Evolutionary conservation across 2,113 vertebrate species (phyloP).

Genomic region (Mesoclemmys tuberculata): DNA sequence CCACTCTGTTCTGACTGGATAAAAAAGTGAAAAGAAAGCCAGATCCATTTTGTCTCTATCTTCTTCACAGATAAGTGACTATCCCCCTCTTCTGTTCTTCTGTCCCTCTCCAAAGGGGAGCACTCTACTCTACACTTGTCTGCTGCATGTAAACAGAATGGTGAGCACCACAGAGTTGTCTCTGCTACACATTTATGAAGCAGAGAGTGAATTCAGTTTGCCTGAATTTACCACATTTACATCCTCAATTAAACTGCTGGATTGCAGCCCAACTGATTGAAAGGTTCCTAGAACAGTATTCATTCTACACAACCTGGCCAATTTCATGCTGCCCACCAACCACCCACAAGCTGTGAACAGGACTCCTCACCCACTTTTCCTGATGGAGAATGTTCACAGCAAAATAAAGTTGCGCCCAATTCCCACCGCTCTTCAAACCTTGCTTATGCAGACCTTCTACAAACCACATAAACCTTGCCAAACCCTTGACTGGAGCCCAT

Average conservation of each 20-base stretch:
- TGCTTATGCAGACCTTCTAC: neutral
- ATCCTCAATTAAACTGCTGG: neutral
- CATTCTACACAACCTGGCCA: neutral
- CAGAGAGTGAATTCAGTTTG: neutral
- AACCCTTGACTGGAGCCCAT: neutral
- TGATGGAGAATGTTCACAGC: neutral
- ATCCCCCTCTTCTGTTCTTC: neutral
- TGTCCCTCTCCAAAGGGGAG: neutral
- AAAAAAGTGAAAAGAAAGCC: neutral
- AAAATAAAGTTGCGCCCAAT: accelerated
- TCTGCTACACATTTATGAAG: neutral
- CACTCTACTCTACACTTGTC: neutral
- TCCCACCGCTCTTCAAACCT: neutral
- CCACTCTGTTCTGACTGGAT: neutral
- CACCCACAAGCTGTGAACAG: neutral
- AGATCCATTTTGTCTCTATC: neutral
- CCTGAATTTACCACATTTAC: neutral
- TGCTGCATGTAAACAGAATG: neutral
- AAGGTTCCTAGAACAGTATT: neutral
- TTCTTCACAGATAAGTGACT: neutral
- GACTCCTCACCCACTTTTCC: neutral
- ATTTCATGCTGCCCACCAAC: neutral
- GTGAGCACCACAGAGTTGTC: neutral
- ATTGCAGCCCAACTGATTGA: neutral
- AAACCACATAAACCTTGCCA: neutral